These are phyloP conservation scores for Aptenodytes forsteri DNA, from an alignment of 2,113 vertebrate species.

Conservation along the genomic window DNA sequence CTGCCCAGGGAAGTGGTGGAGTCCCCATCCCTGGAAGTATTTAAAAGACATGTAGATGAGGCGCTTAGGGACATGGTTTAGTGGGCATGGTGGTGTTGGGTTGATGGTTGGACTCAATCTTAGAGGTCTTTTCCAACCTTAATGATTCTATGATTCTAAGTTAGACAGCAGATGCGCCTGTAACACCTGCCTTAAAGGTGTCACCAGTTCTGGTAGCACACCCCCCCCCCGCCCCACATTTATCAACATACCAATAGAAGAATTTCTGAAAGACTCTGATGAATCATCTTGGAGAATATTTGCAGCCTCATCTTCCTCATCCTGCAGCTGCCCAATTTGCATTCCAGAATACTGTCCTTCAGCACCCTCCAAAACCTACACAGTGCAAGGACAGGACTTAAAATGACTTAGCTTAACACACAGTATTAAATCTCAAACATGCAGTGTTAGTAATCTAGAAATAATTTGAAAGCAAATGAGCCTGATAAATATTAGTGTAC, in stretches of 20 bases:
- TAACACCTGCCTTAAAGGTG: not conserved
- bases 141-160: too few relatives aligned
- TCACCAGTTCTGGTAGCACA: not conserved
- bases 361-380: conserved; percentile 88
- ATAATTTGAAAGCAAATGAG: not conserved
- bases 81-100: too few relatives aligned
- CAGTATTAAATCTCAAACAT: not conserved
- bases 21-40: too few relatives aligned
- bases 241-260: conserved; percentile 81
- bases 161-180: not conserved
- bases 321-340: conserved; percentile 88
- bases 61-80: too few relatives aligned
- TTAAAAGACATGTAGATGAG: too few relatives aligned
- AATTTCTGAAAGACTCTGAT: conserved; percentile 76
- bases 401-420: not conserved
- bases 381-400: not conserved
- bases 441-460: not conserved
- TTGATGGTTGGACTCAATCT: too few relatives aligned
- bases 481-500: not conserved
- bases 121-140: too few relatives aligned
- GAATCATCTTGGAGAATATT: conserved; percentile 66
- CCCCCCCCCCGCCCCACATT: not conserved
- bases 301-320: conserved; percentile 87
- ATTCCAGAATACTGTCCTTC: conserved; percentile 90
- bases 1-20: too few relatives aligned